Conservation (phyloP, 2,113 vertebrate genomes). For the Pipa parva region DNA sequence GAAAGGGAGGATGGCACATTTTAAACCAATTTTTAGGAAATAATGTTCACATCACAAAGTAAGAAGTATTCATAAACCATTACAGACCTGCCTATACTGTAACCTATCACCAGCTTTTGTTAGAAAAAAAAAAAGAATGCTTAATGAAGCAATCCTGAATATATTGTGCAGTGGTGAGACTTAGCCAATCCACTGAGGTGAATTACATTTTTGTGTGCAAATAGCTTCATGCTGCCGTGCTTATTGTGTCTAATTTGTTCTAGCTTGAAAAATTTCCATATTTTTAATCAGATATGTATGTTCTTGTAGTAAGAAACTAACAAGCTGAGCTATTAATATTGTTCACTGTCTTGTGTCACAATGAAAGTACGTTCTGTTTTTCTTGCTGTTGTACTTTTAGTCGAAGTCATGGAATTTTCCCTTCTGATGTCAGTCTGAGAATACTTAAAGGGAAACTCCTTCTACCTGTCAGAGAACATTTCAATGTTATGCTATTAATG, state of each 20-base stretch:
- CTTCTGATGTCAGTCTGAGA: neutral
- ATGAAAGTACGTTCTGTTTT: neutral
- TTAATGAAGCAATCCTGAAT: neutral
- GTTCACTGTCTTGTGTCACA: neutral
- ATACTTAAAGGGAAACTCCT: neutral
- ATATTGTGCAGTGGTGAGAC: neutral
- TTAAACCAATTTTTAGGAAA: neutral
- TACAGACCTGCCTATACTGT: neutral
- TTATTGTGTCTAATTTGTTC: slow-evolving; percentile 1
- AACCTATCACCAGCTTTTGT: neutral
- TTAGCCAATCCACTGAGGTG: neutral
- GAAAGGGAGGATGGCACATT: no score
- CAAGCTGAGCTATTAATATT: slow-evolving; percentile 1
- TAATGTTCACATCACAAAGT: neutral
- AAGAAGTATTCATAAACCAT: neutral
- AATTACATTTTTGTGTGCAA: neutral
- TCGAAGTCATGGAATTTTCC: neutral
- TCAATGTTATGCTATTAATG: no score
- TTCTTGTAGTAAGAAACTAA: neutral
- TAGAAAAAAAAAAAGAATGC: neutral
- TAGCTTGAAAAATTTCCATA: neutral
- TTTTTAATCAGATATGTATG: slow-evolving; percentile 2
- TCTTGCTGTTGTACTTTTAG: neutral
- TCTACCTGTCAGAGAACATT: no score
- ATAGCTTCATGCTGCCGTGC: neutral